A percentile compares a stretch with the other conserved stretches of the same genome.
These are phyloP conservation scores for Paraplagusia blochii DNA, from an alignment of 2,113 vertebrate species.

Conservation along the genomic window DNA sequence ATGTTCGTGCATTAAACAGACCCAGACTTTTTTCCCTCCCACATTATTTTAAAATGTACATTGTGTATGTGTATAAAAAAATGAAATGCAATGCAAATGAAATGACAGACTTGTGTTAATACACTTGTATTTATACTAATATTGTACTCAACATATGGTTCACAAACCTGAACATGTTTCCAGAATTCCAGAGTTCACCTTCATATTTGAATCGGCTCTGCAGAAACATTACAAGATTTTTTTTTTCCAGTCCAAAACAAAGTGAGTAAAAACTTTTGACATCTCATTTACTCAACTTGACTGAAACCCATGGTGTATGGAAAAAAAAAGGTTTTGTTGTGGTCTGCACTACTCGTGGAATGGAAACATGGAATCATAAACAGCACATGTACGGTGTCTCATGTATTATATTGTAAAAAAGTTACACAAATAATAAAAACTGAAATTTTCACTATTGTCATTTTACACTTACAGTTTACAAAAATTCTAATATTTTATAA, in stretches of 20 bases:
- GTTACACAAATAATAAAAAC: slow-evolving; percentile 53
- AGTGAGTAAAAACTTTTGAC: slow-evolving; percentile 29
- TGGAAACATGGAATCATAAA: slow-evolving; percentile 38
- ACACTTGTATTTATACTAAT: slow-evolving; percentile 9
- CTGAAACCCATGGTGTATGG: slow-evolving; percentile 11
- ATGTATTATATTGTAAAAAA: slow-evolving; percentile 62
- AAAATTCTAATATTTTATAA: no score
- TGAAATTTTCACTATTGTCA: slow-evolving; percentile 27
- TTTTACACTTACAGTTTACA: slow-evolving; percentile 4
- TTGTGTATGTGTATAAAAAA: slow-evolving; percentile 37
- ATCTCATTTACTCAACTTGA: slow-evolving; percentile 16
- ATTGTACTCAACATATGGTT: slow-evolving; percentile 23
- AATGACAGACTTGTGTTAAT: slow-evolving; percentile 27
- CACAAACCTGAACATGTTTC: not conserved
- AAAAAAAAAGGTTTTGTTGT: slow-evolving; percentile 30
- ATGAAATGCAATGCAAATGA: slow-evolving; percentile 38
- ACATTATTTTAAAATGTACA: slow-evolving; percentile 8
- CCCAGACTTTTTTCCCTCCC: not conserved
- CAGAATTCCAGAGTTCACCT: slow-evolving; percentile 7
- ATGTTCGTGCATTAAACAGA: not conserved
- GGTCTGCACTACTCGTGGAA: slow-evolving; percentile 25
- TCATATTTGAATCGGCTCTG: slow-evolving; percentile 24
- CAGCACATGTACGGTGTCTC: slow-evolving; percentile 55
- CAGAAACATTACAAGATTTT: slow-evolving; percentile 15
- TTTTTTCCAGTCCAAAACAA: no score